A percentile compares a stretch with the other conserved stretches of the same genome.
These are phyloP conservation scores for Rhagoletis zephyria DNA, from an alignment of 1,140 invertebrate genomes.

Conservation along the genomic window DNA sequence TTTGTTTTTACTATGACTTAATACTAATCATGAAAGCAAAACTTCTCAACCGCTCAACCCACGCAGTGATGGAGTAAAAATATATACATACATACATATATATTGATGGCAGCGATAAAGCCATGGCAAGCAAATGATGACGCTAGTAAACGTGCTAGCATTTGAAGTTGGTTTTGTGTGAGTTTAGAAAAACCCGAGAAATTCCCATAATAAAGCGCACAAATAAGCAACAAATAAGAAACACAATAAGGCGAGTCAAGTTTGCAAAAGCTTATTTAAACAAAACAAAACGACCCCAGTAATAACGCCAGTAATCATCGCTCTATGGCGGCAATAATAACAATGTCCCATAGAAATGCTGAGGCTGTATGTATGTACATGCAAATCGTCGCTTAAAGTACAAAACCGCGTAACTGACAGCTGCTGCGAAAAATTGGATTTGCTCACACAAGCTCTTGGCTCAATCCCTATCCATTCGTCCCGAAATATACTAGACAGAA, in stretches of 20 bases:
- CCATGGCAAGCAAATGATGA: slow-evolving; percentile 1
- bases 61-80: background rate
- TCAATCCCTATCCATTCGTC: no score
- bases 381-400: no score
- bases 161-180: slow-evolving; percentile 61
- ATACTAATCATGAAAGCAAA: background rate
- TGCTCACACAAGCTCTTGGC: no score
- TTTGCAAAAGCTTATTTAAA: slow-evolving; percentile 40
- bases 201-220: slow-evolving; percentile 71
- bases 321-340: slow-evolving; percentile 1
- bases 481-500: no score
- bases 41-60: background rate
- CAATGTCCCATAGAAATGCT: background rate
- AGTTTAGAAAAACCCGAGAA: slow-evolving; percentile 73
- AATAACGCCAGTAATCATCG: slow-evolving; percentile 22
- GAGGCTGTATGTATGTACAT: background rate
- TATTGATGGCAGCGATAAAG: slow-evolving; percentile 55
- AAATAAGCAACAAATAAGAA: slow-evolving; percentile 52
- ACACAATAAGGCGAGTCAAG: slow-evolving; percentile 31
- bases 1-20: background rate
- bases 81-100: background rate
- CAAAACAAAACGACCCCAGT: slow-evolving; percentile 20
- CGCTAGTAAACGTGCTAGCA: background rate
- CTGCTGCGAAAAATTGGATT: no score
- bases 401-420: no score